phyloP scores from a whole-genome alignment of 2,797 vertebrate species.

The Acomys russatus region DNA sequence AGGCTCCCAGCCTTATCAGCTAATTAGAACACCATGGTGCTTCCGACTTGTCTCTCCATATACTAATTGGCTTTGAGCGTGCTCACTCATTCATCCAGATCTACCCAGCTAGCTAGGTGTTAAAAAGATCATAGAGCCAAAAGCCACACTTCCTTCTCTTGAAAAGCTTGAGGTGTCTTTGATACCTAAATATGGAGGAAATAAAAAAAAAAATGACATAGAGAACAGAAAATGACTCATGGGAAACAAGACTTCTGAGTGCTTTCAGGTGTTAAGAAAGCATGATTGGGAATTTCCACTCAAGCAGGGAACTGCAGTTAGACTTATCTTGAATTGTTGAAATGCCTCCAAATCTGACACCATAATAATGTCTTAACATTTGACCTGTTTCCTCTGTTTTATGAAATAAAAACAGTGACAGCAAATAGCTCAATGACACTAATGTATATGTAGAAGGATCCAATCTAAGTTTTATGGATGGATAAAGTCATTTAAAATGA shows the following conservation, averaged over 20 bases:
- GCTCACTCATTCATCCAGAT: background rate
- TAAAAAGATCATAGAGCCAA: conserved; percentile 1
- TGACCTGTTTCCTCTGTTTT: background rate
- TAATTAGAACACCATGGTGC: background rate
- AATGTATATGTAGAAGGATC: background rate
- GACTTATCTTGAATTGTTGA: background rate
- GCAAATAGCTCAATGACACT: background rate
- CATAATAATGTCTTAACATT: background rate
- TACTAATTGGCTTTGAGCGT: background rate
- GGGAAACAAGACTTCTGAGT: background rate
- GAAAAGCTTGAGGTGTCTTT: background rate
- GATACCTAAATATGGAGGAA: background rate
- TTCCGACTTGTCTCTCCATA: background rate
- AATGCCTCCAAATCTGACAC: background rate
- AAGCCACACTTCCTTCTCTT: background rate
- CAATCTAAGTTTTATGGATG: background rate
- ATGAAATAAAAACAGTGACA: conserved; percentile 2
- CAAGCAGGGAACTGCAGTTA: background rate
- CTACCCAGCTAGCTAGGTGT: background rate
- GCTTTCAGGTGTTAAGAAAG: background rate
- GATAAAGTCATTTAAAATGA: conserved; percentile 6
- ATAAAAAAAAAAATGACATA: background rate
- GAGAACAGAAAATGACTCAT: background rate
- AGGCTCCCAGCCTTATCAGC: background rate
- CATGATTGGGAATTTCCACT: background rate